phyloP scores from a whole-genome alignment of 2,797 vertebrate genomes.

The Epinephelus malabaricus region DNA sequence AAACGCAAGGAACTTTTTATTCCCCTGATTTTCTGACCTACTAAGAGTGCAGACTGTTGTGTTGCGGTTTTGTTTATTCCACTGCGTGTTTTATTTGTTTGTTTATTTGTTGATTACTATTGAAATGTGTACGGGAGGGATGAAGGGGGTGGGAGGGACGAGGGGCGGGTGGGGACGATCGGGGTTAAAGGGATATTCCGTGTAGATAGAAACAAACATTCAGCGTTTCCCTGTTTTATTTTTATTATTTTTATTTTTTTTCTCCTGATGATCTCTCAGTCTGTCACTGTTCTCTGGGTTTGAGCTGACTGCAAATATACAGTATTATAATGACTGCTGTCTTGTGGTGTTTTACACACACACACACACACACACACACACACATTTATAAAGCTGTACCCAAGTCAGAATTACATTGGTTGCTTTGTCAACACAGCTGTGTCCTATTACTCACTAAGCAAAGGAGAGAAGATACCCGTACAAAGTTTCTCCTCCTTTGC shows the following conservation, averaged over 20 bases:
- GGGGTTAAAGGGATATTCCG: conserved; percentile 65
- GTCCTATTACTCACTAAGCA: no score
- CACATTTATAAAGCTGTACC: no score
- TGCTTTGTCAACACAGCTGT: no score
- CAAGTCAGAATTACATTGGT: no score
- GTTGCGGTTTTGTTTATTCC: conserved; percentile 77
- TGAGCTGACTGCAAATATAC: conserved; percentile 85
- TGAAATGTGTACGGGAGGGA: conserved; percentile 63
- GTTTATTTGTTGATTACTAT: conserved; percentile 77
- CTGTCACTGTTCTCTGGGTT: conserved; percentile 83
- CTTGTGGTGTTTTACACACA: conserved; percentile 38
- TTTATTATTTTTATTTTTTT: conserved; percentile 38
- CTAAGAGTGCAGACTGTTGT: conserved; percentile 74
- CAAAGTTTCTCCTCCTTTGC: no score
- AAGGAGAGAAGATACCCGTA: no score
- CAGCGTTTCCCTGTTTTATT: conserved; percentile 57
- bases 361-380: conserved; percentile 17
- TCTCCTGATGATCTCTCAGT: conserved; percentile 76
- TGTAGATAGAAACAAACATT: conserved; percentile 80
- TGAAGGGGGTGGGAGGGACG: neutral
- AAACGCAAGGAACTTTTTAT: conserved; percentile 26
- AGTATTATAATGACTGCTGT: conserved; percentile 77
- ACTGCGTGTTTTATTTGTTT: conserved; percentile 74
- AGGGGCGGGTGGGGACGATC: conserved; percentile 25
- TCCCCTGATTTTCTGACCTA: conserved; percentile 49